phyloP scores from a whole-genome alignment of 2,113 vertebrate genomes.

The Vulpes lagopus region DNA sequence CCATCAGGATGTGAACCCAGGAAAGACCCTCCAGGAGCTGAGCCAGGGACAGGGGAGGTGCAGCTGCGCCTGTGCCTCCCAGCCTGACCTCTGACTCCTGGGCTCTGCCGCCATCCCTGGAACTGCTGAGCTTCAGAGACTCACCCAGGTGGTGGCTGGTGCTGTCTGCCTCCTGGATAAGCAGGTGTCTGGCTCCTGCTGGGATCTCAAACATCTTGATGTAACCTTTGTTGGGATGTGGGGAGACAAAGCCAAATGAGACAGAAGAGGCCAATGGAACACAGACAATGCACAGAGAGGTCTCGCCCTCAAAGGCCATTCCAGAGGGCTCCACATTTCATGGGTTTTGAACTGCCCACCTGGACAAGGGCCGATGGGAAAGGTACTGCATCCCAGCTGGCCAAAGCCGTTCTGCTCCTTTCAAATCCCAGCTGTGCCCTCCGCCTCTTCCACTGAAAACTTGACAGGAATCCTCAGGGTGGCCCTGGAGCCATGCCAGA shows the following conservation, averaged over 20 bases:
- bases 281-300: rapidly evolving
- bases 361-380: neutral
- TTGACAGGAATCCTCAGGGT: rapidly evolving
- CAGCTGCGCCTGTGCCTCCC: neutral
- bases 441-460: neutral
- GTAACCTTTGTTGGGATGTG: constrained; percentile 88
- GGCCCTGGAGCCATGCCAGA: rapidly evolving
- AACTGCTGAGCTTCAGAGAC: neutral
- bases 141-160: constrained; percentile 94
- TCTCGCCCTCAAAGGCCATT: neutral
- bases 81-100: neutral
- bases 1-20: neutral
- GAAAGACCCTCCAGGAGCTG: neutral
- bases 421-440: neutral
- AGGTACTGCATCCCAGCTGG: neutral
- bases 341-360: neutral
- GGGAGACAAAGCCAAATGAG: constrained; percentile 59
- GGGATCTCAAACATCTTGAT: constrained; percentile 98
- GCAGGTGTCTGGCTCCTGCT: constrained; percentile 94
- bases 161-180: constrained; percentile 94
- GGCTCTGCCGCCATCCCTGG: neutral
- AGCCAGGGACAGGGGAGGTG: neutral
- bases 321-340: neutral
- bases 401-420: neutral
- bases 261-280: rapidly evolving